These are phyloP conservation scores for Lepidonotus clava DNA, from an alignment of 2,888 invertebrate genomes.

Conservation along the genomic window DNA sequence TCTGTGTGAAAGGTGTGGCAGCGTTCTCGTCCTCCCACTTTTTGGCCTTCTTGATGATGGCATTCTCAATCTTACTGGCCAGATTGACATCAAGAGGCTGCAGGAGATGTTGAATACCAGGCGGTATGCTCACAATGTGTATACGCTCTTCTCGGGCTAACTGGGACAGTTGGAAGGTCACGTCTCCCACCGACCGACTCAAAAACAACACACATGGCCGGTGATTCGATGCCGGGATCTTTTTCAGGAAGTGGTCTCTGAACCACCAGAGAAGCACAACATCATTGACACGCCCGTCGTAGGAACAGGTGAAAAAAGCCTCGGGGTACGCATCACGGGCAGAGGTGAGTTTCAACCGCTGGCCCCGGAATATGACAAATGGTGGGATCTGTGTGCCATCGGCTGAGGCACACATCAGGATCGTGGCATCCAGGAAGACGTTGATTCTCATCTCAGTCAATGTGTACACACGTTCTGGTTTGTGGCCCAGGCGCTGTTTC, in stretches of 20 bases:
- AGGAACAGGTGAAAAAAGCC: slow-evolving; percentile 62
- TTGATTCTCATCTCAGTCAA: slow-evolving; percentile 61
- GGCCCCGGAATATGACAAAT: slow-evolving; percentile 63
- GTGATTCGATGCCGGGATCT: slow-evolving; percentile 21
- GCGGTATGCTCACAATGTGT: slow-evolving; percentile 62
- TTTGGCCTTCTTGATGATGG: slow-evolving; percentile 58
- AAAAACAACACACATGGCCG: slow-evolving; percentile 63
- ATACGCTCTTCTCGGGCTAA: slow-evolving; percentile 63
- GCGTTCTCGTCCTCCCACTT: slow-evolving; percentile 64
- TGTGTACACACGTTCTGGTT: slow-evolving; percentile 61
- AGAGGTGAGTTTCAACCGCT: slow-evolving; percentile 60
- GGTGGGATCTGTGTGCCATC: slow-evolving; percentile 65
- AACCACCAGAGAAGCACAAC: slow-evolving; percentile 67
- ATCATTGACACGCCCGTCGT: slow-evolving; percentile 61
- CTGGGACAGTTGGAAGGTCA: slow-evolving; percentile 64
- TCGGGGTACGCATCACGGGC: slow-evolving; percentile 63
- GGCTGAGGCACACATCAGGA: slow-evolving; percentile 64
- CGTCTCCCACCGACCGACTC: slow-evolving; percentile 59
- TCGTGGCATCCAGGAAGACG: slow-evolving; percentile 59
- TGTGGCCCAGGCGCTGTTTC: slow-evolving; percentile 58
- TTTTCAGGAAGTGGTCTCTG: slow-evolving; percentile 65
- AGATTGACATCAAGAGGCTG: slow-evolving; percentile 63
- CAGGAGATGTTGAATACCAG: slow-evolving; percentile 62
- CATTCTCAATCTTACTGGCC: slow-evolving; percentile 55
- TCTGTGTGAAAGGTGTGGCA: slow-evolving; percentile 58